A percentile compares a stretch with the other conserved stretches of the same genome.
Conservation (phyloP, 2,113 vertebrate genomes). For the Gambusia affinis region DNA sequence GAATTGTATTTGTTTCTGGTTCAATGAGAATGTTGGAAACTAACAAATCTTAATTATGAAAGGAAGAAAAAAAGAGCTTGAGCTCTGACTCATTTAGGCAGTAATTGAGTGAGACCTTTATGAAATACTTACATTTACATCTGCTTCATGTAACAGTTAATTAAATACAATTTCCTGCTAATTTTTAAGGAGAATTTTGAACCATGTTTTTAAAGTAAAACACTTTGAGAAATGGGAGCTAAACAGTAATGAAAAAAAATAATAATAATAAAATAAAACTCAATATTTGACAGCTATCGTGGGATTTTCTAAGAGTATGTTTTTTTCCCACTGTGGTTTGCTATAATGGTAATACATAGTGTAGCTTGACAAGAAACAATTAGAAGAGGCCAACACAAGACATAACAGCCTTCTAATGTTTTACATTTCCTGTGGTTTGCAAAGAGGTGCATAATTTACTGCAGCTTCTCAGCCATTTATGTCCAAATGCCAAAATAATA, state of each 20-base stretch:
- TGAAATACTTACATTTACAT: slow-evolving; percentile 19
- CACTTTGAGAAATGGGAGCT: slow-evolving; percentile 21
- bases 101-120: slow-evolving; percentile 14
- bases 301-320: slow-evolving; percentile 40
- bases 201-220: slow-evolving; percentile 44
- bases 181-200: slow-evolving; percentile 41
- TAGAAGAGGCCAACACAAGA: slow-evolving; percentile 47
- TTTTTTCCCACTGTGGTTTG: slow-evolving; percentile 7
- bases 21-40: not conserved
- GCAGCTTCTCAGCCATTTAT: slow-evolving; percentile 24
- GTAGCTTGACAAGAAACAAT: slow-evolving; percentile 18
- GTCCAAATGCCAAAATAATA: not conserved
- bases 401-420: slow-evolving; percentile 48
- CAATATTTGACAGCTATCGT: slow-evolving; percentile 61
- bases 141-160: slow-evolving; percentile 17
- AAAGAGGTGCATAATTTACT: slow-evolving; percentile 58
- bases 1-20: not conserved
- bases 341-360: slow-evolving; percentile 41
- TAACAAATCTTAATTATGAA: not conserved
- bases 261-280: slow-evolving; percentile 13
- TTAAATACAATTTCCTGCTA: slow-evolving; percentile 20
- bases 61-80: not conserved
- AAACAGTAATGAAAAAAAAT: slow-evolving; percentile 50
- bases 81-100: not conserved
- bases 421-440: slow-evolving; percentile 53